Evolutionary conservation across 1,140 invertebrate species (phyloP).

Genomic region (Octopus bimaculoides): DNA sequence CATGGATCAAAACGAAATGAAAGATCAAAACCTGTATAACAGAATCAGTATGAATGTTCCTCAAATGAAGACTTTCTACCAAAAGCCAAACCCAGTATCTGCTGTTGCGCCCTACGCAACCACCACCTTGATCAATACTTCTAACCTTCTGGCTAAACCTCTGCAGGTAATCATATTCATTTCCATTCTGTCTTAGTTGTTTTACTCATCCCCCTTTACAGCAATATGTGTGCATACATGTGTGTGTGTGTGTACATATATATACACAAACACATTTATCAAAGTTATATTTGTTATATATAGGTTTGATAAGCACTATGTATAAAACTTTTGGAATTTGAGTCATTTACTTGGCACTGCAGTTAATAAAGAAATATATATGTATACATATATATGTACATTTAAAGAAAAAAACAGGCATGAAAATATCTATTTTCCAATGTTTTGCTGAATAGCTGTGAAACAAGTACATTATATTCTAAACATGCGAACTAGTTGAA

Average conservation of each 20-base stretch:
- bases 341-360: too few species aligned
- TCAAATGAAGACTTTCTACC: slow-evolving; percentile 75
- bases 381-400: too few species aligned
- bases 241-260: background rate
- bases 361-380: too few species aligned
- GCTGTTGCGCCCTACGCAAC: slow-evolving; percentile 74
- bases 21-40: slow-evolving; percentile 42
- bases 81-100: slow-evolving; percentile 57
- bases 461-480: too few species aligned
- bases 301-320: too few species aligned
- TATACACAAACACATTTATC: background rate
- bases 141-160: slow-evolving; percentile 20
- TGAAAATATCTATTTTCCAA: too few species aligned
- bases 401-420: too few species aligned
- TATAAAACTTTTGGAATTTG: too few species aligned
- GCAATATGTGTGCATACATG: background rate
- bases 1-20: slow-evolving; percentile 31
- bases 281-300: too few species aligned
- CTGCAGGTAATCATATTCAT: slow-evolving; percentile 4
- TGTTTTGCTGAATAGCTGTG: too few species aligned
- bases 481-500: too few species aligned
- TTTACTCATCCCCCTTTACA: background rate
- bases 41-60: slow-evolving; percentile 29
- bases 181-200: background rate
- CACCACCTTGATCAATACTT: slow-evolving; percentile 66